Base-by-base conservation (phyloP, 1,140 invertebrate species). In the Bombus soroeensis region DNA sequence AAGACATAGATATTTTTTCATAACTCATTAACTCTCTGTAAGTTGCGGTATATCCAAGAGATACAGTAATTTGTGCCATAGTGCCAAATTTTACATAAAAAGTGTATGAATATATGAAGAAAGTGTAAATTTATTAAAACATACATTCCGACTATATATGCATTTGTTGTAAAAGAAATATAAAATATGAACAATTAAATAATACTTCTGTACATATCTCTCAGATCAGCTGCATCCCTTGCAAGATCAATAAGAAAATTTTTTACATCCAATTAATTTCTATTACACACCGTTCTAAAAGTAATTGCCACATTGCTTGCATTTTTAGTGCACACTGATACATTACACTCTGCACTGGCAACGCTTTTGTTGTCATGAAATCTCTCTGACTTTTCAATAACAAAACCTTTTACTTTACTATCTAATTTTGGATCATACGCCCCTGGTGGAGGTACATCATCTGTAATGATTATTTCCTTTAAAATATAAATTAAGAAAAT, bases 401-500 rank as follows among this genome's bases (percentile, higher is more conserved):
- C 86, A 43, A 90, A 32, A 0, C 94, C 93, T 85, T 94, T 94
- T 10, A 95, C 88, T 81, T 94, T 95, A 10, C 28, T 90, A 3
- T 94, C 92, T 59, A 95, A 94, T 74, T 94, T 95, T 9, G 95
- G 95, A 83, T 95, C 94, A 62, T 95, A 95, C 0, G 94, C 88
- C 47, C 95, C 95, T 68, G 95, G 95, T 34, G 95, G 92, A 66
- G 95, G 95, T 59, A 87, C 94, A 70, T 94, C 93, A 79, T 93
- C 95, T 95, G 71, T 1, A 90, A 92, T 39, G 72, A 25, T 64
- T 32, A 10, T 34, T 34, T 15, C 13, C 18, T 66, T 53, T 1
- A 32, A 32, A 79, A 22, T 53, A 53, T 53, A 53, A 66, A 66
- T 70, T 47, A 59, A 37, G 28, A 81, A 68, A 25, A 68, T 32